Percentiles rank a stretch among this genome's conserved stretches.
phyloP scores from a whole-genome alignment of 2,797 vertebrate species.

The Gymnoscopelus microlampas region DNA sequence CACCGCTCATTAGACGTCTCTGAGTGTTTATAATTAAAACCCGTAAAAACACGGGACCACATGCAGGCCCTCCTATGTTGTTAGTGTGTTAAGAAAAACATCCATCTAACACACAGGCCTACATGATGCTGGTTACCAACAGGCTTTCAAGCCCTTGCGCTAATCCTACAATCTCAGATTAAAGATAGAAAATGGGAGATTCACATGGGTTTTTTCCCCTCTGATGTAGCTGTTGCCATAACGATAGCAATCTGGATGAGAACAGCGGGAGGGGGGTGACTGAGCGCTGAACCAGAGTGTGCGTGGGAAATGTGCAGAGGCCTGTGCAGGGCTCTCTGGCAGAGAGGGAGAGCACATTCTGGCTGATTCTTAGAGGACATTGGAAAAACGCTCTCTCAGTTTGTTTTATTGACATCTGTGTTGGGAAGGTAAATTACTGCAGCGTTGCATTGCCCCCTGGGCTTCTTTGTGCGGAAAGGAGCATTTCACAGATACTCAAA shows the following conservation, averaged over 20 bases:
- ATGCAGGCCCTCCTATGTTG: conserved; percentile 5
- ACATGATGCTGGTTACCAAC: conserved; percentile 24
- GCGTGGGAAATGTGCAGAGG: conserved; percentile 42
- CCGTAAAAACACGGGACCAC: background rate
- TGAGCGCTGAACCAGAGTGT: conserved; percentile 40
- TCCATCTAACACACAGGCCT: background rate
- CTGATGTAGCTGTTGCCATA: conserved; percentile 69
- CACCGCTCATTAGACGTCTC: background rate
- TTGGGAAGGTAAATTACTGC: conserved; percentile 7
- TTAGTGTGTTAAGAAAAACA: conserved; percentile 12
- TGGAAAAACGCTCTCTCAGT: conserved; percentile 9
- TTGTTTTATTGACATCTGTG: conserved; percentile 22
- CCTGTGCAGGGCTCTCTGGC: conserved; percentile 16
- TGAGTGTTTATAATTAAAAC: background rate
- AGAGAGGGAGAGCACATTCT: conserved; percentile 32
- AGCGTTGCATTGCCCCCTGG: background rate
- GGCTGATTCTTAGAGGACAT: conserved; percentile 22
- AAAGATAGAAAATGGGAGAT: conserved; percentile 39
- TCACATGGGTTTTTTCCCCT: conserved; percentile 29
- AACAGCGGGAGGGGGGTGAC: conserved; percentile 35
- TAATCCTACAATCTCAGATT: conserved; percentile 69
- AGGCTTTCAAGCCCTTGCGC: conserved; percentile 47
- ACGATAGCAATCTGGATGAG: conserved; percentile 52
- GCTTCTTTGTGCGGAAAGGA: too few relatives aligned
- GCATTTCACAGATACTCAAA: too few relatives aligned